Base-by-base conservation (phyloP, 2,888 invertebrate species). In the Parnassius smintheus region DNA sequence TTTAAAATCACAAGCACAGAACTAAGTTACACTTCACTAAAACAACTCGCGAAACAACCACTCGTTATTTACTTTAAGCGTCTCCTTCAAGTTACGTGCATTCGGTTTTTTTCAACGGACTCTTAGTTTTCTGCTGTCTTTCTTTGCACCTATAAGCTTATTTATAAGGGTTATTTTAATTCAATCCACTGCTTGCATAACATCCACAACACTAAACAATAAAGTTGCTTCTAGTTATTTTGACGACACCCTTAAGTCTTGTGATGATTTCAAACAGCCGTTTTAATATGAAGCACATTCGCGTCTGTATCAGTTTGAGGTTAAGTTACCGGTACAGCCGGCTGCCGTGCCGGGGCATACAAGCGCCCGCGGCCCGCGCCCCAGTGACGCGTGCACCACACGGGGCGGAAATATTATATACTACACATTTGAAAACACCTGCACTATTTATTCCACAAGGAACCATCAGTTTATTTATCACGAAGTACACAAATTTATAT, bases 241-340 rank as follows among this genome's bases (percentile, higher is more conserved):
- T n/a, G n/a, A 46, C 2, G n/a, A 1, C 42, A 45, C 35, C 10
- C 18, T 35, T 51, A 56, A 59, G 61, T 64, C 66, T 68, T 62
- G 51, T 68, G 70, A 69, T 74, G 73, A 75, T 80, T 73, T 75
- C 76, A 79, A 81, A 80, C 77, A 77, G 80, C 80, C 79, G 83
- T 83, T 79, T 82, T 85, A 84, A 84, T 83, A 82, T 81, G 85
- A 85, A 82, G 85, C 88, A 85, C 84, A 83, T 82, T 88, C 87
- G 86, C 89, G 88, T 85, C 88, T 86, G 88, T 86, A 87, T 87
- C 87, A 82, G 85, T 91, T 91, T 91, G 88, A 91, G 91, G 91
- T 91, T 91, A 91, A 88, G 86, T 89, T 87, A 88, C 88, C 85
- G 85, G 83, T 88, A 82, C 80, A 85, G 82, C 88, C 87, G 87